Percentiles rank a stretch among this genome's conserved stretches.
Conservation (phyloP, 1,140 invertebrate genomes). For the Eriocheir sinensis region DNA sequence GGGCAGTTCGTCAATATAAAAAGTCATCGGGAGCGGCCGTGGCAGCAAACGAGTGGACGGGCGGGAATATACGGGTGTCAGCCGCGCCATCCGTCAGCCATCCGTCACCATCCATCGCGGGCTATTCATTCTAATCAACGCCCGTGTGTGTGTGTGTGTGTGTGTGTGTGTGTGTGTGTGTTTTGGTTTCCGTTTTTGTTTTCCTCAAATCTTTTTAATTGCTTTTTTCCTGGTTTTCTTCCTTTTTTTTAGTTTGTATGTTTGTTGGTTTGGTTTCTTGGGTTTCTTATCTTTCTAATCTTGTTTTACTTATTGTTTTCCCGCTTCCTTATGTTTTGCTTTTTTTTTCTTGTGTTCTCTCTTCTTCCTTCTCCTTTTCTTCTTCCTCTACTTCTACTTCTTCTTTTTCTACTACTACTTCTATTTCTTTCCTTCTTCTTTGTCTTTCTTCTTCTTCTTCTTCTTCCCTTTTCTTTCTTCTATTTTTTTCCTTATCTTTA, state of each 20-base stretch:
- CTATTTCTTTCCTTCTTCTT: neutral
- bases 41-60: neutral
- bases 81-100: neutral
- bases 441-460: neutral
- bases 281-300: too few relatives aligned
- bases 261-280: too few relatives aligned
- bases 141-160: slow-evolving; percentile 8
- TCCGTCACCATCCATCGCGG: neutral
- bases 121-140: neutral
- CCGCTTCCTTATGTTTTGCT: too few relatives aligned
- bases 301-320: too few relatives aligned
- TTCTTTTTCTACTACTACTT: neutral
- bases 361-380: neutral
- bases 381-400: neutral
- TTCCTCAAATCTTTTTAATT: too few relatives aligned
- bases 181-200: neutral
- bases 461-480: too few relatives aligned
- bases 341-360: neutral
- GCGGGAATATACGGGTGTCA: neutral
- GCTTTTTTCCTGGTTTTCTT: too few relatives aligned
- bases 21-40: neutral
- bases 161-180: slow-evolving; percentile 10
- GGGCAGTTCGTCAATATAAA: slow-evolving; percentile 29
- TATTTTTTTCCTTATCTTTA: neutral
- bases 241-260: too few relatives aligned